phyloP scores from a whole-genome alignment of 2,888 invertebrate genomes.

The Heteromyza rotundicornis region DNA sequence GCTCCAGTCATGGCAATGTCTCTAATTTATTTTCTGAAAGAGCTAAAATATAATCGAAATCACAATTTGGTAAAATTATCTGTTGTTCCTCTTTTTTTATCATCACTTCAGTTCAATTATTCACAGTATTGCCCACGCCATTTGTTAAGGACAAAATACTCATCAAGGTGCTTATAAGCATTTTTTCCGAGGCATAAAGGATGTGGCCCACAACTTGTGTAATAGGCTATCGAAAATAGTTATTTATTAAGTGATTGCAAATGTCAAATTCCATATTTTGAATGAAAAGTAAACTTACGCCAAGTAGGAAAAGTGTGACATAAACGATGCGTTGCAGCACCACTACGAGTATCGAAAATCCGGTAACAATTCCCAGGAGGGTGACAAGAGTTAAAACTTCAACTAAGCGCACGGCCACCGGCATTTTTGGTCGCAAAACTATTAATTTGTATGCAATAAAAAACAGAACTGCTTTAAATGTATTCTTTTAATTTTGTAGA shows the following conservation, averaged over 20 bases:
- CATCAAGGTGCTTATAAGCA: conserved; percentile 23
- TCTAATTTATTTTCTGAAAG: too few species aligned
- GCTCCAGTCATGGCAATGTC: too few species aligned
- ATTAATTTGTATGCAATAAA: conserved; percentile 2
- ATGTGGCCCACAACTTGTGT: conserved; percentile 7
- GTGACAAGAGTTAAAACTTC: conserved; percentile 33
- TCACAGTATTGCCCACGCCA: conserved; percentile 9
- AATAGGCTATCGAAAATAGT: conserved; percentile 25
- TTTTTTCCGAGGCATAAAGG: conserved; percentile 19
- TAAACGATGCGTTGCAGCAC: conserved; percentile 23
- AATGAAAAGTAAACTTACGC: conserved; percentile 22
- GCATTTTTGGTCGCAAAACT: conserved; percentile 21
- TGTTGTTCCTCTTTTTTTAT: too few species aligned
- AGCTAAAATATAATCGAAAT: too few species aligned
- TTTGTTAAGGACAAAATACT: conserved; percentile 25
- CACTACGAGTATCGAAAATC: conserved; percentile 30
- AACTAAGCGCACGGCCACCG: conserved; percentile 34
- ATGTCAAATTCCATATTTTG: background rate
- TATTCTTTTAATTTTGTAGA: too few species aligned
- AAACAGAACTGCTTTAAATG: background rate
- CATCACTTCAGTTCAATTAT: too few species aligned
- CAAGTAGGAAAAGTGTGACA: conserved; percentile 14
- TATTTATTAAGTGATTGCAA: background rate
- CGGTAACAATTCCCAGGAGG: conserved; percentile 28
- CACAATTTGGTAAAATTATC: too few species aligned